Percentiles rank a stretch among this genome's conserved stretches.
Evolutionary conservation across 2,113 vertebrate genomes (phyloP).

Genomic region (rat (Rattus norvegicus)): DNA sequence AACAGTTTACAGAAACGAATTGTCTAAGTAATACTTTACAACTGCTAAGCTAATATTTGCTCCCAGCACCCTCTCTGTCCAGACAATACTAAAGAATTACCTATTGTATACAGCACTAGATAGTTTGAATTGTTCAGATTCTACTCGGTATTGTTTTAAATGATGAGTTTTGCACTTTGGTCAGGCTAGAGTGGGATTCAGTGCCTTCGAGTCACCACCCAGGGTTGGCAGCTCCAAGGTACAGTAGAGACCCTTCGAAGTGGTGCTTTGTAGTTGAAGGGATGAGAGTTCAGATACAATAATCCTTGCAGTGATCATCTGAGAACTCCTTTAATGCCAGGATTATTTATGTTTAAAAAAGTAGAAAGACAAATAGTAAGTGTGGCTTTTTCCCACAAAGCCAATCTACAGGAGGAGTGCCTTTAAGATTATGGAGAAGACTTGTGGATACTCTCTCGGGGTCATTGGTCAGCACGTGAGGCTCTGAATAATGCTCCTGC

Average conservation of each 20-base stretch:
- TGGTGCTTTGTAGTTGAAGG: neutral
- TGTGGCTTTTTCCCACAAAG: neutral
- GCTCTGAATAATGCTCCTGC: neutral
- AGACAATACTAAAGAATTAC: neutral
- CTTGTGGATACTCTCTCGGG: neutral
- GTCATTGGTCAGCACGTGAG: neutral
- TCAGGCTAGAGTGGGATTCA: neutral
- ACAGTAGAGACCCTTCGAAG: neutral
- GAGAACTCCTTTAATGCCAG: neutral
- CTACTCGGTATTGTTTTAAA: conserved; percentile 12
- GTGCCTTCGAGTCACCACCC: neutral
- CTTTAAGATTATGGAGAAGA: neutral
- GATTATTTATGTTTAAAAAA: neutral
- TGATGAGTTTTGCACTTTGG: neutral
- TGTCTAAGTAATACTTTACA: neutral
- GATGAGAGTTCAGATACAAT: neutral
- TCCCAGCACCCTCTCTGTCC: neutral
- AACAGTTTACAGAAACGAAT: neutral
- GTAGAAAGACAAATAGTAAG: conserved; percentile 36
- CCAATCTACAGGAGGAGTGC: neutral
- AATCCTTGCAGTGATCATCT: neutral
- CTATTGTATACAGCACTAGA: neutral
- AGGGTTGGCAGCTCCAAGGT: neutral
- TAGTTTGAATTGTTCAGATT: conserved; percentile 5
- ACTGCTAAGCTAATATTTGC: neutral